Evolutionary conservation across 1,140 invertebrate species (phyloP).

Genomic region (Pristionchus pacificus): DNA sequence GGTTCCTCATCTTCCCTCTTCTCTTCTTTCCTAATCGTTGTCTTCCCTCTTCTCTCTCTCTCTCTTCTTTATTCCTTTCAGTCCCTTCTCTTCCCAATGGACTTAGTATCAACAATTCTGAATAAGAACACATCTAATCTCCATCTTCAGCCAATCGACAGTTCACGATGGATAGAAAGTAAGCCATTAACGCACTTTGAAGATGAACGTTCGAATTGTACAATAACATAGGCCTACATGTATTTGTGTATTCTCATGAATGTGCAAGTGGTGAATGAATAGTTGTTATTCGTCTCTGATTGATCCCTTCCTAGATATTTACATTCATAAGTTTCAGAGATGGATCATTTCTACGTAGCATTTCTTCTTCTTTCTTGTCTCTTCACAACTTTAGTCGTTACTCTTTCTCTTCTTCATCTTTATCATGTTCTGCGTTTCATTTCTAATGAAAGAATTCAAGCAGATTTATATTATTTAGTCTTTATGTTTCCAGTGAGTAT

Average conservation of each 20-base stretch:
- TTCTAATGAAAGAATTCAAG: constrained; percentile 47
- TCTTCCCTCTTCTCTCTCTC: neutral
- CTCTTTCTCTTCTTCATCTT: constrained; percentile 42
- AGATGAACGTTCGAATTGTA: too few relatives aligned
- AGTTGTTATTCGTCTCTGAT: too few relatives aligned
- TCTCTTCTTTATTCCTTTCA: neutral
- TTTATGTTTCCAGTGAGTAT: constrained; percentile 51
- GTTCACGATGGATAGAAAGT: neutral
- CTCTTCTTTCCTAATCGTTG: neutral
- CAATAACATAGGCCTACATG: too few relatives aligned
- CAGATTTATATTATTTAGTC: constrained; percentile 50
- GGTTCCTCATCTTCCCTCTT: too few relatives aligned
- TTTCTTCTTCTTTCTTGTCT: constrained; percentile 22
- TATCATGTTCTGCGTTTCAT: constrained; percentile 49
- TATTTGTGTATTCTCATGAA: too few relatives aligned
- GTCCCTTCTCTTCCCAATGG: neutral
- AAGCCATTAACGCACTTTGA: too few relatives aligned
- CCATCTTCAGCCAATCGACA: neutral
- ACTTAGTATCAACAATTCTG: neutral
- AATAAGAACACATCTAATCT: neutral
- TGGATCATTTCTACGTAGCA: constrained; percentile 32
- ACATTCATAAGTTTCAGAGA: constrained; percentile 32
- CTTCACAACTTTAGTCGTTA: constrained; percentile 31
- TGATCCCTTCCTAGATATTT: too few relatives aligned
- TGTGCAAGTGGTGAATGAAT: too few relatives aligned